Percentiles rank a stretch among this genome's conserved stretches.
These are phyloP conservation scores for Tympanoctomys barrerae DNA, from an alignment of 2,797 vertebrate genomes.

Conservation along the genomic window DNA sequence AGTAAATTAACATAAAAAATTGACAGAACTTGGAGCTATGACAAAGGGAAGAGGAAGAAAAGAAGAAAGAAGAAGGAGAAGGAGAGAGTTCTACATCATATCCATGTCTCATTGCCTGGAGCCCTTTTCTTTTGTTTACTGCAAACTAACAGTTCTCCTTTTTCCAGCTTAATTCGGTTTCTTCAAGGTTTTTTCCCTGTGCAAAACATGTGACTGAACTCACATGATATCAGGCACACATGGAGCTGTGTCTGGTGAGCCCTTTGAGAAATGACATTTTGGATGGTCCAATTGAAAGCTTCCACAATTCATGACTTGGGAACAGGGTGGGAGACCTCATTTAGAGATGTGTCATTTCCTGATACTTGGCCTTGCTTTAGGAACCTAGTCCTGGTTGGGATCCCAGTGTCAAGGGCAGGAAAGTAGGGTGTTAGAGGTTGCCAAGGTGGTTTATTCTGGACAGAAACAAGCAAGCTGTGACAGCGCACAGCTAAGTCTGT, in stretches of 20 bases:
- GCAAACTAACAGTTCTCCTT: background rate
- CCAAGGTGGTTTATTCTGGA: background rate
- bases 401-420: background rate
- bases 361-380: background rate
- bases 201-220: background rate
- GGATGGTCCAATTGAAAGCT: background rate
- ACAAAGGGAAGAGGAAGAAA: background rate
- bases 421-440: background rate
- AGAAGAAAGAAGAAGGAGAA: background rate
- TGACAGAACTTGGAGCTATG: background rate
- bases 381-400: background rate
- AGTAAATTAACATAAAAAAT: too few relatives aligned
- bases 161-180: too few relatives aligned
- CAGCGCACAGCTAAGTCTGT: background rate
- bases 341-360: background rate
- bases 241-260: fast-evolving
- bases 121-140: background rate
- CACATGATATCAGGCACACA: too few relatives aligned
- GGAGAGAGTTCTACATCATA: fast-evolving
- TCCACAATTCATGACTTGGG: background rate
- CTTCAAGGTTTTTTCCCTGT: background rate
- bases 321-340: background rate
- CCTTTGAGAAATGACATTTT: background rate
- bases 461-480: background rate
- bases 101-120: fast-evolving